These are phyloP conservation scores for Cephus pygmeus DNA, from an alignment of 2,888 invertebrate genomes.

Conservation along the genomic window DNA sequence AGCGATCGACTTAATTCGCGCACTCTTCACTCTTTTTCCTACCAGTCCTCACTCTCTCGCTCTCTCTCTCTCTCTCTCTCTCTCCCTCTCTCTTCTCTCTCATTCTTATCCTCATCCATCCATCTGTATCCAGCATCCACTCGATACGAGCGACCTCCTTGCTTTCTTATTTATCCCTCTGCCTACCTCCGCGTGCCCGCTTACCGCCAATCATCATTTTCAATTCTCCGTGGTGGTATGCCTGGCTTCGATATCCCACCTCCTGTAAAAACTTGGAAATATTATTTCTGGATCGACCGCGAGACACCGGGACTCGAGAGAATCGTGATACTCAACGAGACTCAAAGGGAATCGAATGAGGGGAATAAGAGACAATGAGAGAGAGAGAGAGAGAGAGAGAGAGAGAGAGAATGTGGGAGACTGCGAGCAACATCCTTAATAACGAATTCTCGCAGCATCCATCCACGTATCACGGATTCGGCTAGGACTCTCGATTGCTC, in stretches of 20 bases:
- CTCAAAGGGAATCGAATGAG: neutral
- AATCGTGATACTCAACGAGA: neutral
- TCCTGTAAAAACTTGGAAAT: conserved; percentile 44
- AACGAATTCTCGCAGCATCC: neutral
- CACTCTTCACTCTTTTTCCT: conserved; percentile 52
- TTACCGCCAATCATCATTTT: conserved; percentile 61
- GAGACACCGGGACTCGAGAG: neutral
- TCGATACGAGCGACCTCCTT: conserved; percentile 29
- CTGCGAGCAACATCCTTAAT: neutral
- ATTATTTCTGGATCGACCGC: conserved; percentile 34
- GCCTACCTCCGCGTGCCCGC: conserved; percentile 36
- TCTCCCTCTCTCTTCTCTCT: conserved; percentile 13
- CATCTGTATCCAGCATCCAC: conserved; percentile 15
- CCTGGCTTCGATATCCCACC: conserved; percentile 22
- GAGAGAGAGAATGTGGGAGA: conserved; percentile 1
- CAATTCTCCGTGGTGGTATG: conserved; percentile 56
- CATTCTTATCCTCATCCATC: conserved; percentile 12
- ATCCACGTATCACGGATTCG: neutral
- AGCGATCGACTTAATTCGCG: conserved; percentile 64
- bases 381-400: conserved; percentile 12
- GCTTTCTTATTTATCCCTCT: conserved; percentile 45
- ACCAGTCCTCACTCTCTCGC: conserved; percentile 25
- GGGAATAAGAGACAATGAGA: conserved; percentile 25
- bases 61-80: conserved; percentile 20
- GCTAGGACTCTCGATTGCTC: neutral